Evolutionary conservation across 2,113 vertebrate species (phyloP).

Genomic region (Tragulus kanchil): DNA sequence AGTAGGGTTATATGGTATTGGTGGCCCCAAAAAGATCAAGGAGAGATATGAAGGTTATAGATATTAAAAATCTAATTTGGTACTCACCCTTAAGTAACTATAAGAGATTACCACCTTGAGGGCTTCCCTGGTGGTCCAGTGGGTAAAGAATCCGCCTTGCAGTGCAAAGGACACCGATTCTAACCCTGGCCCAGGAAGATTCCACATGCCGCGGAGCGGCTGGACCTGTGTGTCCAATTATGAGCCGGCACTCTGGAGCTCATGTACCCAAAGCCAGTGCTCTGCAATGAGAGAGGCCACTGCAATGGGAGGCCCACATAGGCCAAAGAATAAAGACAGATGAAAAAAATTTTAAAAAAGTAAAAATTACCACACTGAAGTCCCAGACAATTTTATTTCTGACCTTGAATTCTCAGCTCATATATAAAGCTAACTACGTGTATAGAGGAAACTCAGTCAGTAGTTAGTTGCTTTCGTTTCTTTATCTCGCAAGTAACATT

Average conservation of each 20-base stretch:
- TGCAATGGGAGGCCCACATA: too few relatives aligned
- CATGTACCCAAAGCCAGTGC: too few relatives aligned
- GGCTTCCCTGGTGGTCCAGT: too few relatives aligned
- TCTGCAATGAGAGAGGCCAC: too few relatives aligned
- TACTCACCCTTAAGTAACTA: neutral
- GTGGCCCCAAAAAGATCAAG: neutral
- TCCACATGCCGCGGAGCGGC: too few relatives aligned
- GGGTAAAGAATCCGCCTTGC: too few relatives aligned
- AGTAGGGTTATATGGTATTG: neutral
- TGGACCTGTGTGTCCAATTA: too few relatives aligned
- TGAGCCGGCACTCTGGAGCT: too few relatives aligned
- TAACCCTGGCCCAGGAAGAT: too few relatives aligned
- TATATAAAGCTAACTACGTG: neutral
- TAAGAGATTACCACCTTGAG: neutral
- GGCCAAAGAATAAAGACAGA: too few relatives aligned
- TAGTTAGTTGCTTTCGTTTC: neutral
- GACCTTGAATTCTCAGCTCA: neutral
- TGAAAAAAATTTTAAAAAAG: too few relatives aligned
- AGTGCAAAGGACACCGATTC: too few relatives aligned
- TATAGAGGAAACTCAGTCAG: neutral
- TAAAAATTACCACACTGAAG: neutral
- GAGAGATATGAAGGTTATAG: neutral
- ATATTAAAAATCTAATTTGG: conserved; percentile 23
- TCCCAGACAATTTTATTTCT: neutral
- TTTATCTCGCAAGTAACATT: conserved; percentile 8